These are phyloP conservation scores for Taenioides sp. DNA, from an alignment of 2,797 vertebrate genomes.

Conservation along the genomic window DNA sequence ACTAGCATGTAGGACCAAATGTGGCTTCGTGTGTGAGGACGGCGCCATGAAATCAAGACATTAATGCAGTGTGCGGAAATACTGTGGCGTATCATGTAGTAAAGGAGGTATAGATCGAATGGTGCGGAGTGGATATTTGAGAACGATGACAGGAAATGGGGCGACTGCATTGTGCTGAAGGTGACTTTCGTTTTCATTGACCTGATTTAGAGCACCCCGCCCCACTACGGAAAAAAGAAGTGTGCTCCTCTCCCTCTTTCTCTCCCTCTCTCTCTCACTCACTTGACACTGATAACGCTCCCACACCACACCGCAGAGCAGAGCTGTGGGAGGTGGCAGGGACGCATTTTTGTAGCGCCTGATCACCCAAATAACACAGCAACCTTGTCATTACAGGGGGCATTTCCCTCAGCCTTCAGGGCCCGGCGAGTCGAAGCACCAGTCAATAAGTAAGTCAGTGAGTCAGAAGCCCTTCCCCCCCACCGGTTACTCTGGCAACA, in stretches of 20 bases:
- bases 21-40: conserved; percentile 26
- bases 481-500: conserved; percentile 68
- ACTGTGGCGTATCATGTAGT: conserved; percentile 15
- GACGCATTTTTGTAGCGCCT: conserved; percentile 59
- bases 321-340: conserved; percentile 56
- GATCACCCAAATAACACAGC: conserved; percentile 52
- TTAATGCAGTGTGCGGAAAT: conserved; percentile 8
- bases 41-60: conserved; percentile 36
- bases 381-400: conserved; percentile 72
- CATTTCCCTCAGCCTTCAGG: conserved; percentile 63
- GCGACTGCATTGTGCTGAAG: conserved; percentile 62
- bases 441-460: conserved; percentile 30
- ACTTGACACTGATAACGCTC: conserved; percentile 62
- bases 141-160: conserved; percentile 53
- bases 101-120: neutral
- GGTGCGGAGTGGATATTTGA: conserved; percentile 39
- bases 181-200: conserved; percentile 74
- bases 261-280: conserved; percentile 24
- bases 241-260: conserved; percentile 48
- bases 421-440: conserved; percentile 19
- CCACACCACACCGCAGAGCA: conserved; percentile 51
- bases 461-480: conserved; percentile 29
- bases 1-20: conserved; percentile 26
- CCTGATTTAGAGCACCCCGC: conserved; percentile 65
- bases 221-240: conserved; percentile 55